Conservation (phyloP, 2,888 invertebrate species). For the Drosophila fungiperda region DNA sequence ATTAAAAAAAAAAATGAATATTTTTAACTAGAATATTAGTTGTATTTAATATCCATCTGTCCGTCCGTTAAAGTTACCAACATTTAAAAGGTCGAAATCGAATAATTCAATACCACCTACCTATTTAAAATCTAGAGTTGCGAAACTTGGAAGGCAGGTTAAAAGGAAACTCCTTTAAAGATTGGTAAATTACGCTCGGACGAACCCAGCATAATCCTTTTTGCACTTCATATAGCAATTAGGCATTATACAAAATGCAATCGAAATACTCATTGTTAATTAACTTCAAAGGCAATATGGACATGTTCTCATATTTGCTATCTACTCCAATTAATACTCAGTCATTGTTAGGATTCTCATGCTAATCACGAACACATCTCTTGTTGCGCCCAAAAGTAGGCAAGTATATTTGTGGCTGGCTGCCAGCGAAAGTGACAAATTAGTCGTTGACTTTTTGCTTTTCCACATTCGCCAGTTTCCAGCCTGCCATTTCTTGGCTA, state of each 20-base stretch:
- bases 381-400: slow-evolving; percentile 31
- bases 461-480: slow-evolving; percentile 32
- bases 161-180: not conserved
- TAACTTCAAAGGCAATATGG: not conserved
- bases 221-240: not conserved
- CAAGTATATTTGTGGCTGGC: slow-evolving; percentile 23
- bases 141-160: not conserved
- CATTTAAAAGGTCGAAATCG: not conserved
- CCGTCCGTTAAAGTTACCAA: not conserved
- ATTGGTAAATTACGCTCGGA: not conserved
- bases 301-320: no score
- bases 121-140: not conserved
- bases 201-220: not conserved
- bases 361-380: slow-evolving; percentile 29
- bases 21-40: no score
- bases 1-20: no score
- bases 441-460: slow-evolving; percentile 38
- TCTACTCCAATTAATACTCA: not conserved
- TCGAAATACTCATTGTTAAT: not conserved
- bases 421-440: slow-evolving; percentile 52
- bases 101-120: not conserved
- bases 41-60: not conserved
- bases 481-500: slow-evolving; percentile 29
- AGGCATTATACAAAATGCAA: not conserved
- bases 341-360: not conserved